These are phyloP conservation scores for Pocillopora meandrina DNA, from an alignment of 92 coral and sea anemone genomes.

Conservation along the genomic window DNA sequence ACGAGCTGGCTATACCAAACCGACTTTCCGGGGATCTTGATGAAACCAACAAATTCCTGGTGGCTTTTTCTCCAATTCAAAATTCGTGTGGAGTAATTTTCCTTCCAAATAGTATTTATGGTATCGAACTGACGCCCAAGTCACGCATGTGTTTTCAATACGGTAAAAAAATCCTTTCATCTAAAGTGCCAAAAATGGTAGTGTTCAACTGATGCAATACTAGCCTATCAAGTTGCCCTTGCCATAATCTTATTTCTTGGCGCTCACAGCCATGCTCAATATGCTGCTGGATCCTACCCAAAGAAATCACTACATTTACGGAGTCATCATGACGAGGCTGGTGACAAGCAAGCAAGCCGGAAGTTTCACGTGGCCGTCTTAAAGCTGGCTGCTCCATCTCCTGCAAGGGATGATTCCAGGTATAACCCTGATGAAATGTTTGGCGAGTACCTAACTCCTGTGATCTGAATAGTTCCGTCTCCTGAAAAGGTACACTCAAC, in stretches of 20 bases:
- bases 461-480: neutral
- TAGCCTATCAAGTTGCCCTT: neutral
- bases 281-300: neutral
- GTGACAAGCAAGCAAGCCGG: neutral
- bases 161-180: too few relatives aligned
- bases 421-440: neutral
- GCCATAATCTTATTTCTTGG: neutral
- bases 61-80: too few relatives aligned
- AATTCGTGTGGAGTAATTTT: too few relatives aligned
- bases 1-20: too few relatives aligned
- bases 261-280: neutral
- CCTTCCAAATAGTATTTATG: too few relatives aligned
- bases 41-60: too few relatives aligned
- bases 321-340: neutral
- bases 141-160: too few relatives aligned
- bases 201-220: too few relatives aligned
- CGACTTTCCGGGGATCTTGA: too few relatives aligned
- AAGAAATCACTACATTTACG: constrained; percentile 10
- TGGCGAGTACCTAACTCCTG: too few relatives aligned
- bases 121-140: too few relatives aligned
- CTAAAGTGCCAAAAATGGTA: too few relatives aligned
- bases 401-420: neutral
- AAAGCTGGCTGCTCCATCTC: neutral
- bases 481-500: neutral
- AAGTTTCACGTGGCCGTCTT: neutral